Percentiles rank a stretch among this genome's conserved stretches.
These are phyloP conservation scores for Lepidocyrtinus sp. DNA, from an alignment of 2,888 invertebrate species.

Conservation along the genomic window DNA sequence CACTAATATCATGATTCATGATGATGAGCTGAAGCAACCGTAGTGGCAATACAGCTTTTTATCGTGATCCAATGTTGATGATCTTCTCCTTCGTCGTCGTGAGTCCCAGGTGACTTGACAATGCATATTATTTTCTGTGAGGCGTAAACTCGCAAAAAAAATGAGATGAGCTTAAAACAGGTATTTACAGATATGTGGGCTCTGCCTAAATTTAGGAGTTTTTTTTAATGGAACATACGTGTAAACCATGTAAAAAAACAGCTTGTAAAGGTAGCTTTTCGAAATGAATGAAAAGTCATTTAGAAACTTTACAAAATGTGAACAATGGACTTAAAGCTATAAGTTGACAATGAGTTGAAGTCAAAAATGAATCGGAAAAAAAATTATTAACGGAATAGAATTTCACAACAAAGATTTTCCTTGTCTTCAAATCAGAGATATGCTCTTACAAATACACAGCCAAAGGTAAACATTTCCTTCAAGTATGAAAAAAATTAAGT, in stretches of 20 bases:
- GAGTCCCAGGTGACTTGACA: background rate
- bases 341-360: constrained; percentile 9
- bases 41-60: constrained; percentile 10
- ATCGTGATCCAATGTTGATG: constrained; percentile 2
- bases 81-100: too few relatives aligned
- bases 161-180: background rate
- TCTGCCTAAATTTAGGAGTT: constrained; percentile 2
- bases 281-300: constrained; percentile 1
- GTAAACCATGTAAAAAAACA: background rate
- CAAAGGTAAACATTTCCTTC: background rate
- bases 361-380: background rate
- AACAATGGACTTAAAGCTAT: background rate
- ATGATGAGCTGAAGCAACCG: constrained; percentile 20
- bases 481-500: background rate
- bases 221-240: constrained; percentile 17
- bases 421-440: constrained; percentile 1
- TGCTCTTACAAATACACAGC: background rate
- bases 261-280: background rate
- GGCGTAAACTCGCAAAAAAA: constrained; percentile 11
- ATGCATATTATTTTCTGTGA: background rate
- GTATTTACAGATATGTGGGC: background rate
- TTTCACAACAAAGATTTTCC: background rate
- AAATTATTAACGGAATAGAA: constrained; percentile 13
- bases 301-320: background rate
- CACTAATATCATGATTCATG: constrained; percentile 22